Evolutionary conservation across 1,140 invertebrate genomes (phyloP).

Genomic region (Dermatophagoides farinae): DNA sequence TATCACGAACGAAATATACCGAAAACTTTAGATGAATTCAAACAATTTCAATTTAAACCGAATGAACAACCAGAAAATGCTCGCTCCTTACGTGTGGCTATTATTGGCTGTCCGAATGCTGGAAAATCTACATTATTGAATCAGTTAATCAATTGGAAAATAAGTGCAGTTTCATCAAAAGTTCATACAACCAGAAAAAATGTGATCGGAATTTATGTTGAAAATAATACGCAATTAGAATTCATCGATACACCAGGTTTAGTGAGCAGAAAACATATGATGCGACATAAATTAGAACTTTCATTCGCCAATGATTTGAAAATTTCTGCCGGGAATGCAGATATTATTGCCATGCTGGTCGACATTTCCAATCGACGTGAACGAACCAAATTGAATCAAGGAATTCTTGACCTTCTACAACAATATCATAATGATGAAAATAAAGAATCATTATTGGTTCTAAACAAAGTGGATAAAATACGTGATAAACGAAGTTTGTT

Average conservation of each 20-base stretch:
- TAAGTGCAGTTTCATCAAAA: constrained; percentile 66
- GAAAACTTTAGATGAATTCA: constrained; percentile 1
- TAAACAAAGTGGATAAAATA: constrained; percentile 71
- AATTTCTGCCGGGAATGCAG: constrained; percentile 42
- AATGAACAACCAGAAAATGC: constrained; percentile 12
- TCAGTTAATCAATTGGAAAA: constrained; percentile 45
- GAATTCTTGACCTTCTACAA: constrained; percentile 45
- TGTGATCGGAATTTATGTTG: constrained; percentile 44
- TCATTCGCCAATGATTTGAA: constrained; percentile 42
- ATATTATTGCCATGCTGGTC: constrained; percentile 63
- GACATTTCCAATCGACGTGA: constrained; percentile 51
- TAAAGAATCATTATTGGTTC: constrained; percentile 50
- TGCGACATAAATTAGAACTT: constrained; percentile 28
- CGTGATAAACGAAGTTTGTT: constrained; percentile 52
- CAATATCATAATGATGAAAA: constrained; percentile 34
- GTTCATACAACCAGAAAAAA: constrained; percentile 65
- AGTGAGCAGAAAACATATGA: constrained; percentile 11
- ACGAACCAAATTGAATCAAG: constrained; percentile 40
- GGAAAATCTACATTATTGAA: constrained; percentile 90
- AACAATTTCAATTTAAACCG: not conserved
- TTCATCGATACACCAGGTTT: constrained; percentile 17
- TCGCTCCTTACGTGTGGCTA: constrained; percentile 51
- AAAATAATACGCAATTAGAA: constrained; percentile 56
- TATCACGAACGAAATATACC: not conserved
- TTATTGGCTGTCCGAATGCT: constrained; percentile 71